Evolutionary conservation across 64 coral and sea anemone genomes (phyloP).

Genomic region (Stylophora pistillata): DNA sequence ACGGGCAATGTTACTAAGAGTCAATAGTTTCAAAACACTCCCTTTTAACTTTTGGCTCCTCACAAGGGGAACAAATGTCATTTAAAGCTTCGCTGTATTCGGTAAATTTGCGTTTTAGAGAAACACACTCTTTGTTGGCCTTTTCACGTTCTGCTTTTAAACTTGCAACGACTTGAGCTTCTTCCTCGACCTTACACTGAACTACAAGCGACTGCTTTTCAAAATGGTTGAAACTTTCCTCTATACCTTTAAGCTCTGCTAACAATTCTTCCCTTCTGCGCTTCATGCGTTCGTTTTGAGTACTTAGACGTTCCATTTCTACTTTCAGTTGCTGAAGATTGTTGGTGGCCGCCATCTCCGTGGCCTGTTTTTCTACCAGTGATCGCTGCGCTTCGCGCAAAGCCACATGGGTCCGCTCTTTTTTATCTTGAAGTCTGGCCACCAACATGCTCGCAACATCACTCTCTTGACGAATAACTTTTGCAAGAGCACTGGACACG

Average conservation of each 20-base stretch:
- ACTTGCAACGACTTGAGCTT: background rate
- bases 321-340: constrained; percentile 12
- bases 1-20: no score
- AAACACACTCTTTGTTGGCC: background rate
- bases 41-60: background rate
- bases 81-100: constrained; percentile 42
- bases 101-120: constrained; percentile 31
- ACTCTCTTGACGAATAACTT: constrained; percentile 25
- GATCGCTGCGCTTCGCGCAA: constrained; percentile 11
- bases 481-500: background rate
- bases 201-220: constrained; percentile 22
- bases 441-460: constrained; percentile 36
- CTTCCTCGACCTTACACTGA: constrained; percentile 7
- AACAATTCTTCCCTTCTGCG: constrained; percentile 22
- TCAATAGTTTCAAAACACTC: background rate
- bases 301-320: constrained; percentile 2
- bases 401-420: constrained; percentile 14
- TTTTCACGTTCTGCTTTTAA: constrained; percentile 9
- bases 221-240: constrained; percentile 24
- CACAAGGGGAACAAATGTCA: constrained; percentile 30
- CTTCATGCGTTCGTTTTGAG: constrained; percentile 4
- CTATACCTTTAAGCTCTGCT: constrained; percentile 32
- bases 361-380: background rate
- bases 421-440: constrained; percentile 41
- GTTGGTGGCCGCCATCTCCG: background rate